Evolutionary conservation across 2,113 vertebrate genomes (phyloP).

Genomic region (Rafetus swinhoei): DNA sequence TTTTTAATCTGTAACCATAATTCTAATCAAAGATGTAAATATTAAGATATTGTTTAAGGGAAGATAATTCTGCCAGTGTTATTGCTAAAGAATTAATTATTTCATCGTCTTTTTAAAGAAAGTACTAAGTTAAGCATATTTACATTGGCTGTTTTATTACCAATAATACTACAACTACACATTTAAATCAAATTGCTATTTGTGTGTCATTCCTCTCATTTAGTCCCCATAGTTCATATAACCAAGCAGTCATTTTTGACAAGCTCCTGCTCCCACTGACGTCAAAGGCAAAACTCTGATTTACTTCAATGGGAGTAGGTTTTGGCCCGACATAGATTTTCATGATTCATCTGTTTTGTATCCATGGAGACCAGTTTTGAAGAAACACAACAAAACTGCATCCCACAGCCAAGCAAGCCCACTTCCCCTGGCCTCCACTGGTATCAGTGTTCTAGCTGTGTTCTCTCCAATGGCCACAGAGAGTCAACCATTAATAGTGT

Average conservation of each 20-base stretch:
- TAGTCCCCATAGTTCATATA: neutral
- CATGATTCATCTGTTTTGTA: slow-evolving; percentile 36
- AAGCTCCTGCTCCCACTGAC: neutral
- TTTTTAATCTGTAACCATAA: slow-evolving; percentile 16
- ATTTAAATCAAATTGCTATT: neutral
- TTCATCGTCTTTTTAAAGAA: slow-evolving; percentile 2
- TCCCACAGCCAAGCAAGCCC: neutral
- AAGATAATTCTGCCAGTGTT: neutral
- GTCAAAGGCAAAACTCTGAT: neutral
- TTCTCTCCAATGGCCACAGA: neutral
- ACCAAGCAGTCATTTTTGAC: neutral
- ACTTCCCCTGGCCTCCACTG: neutral
- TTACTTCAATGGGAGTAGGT: neutral
- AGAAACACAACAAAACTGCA: slow-evolving; percentile 23
- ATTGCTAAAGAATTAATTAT: neutral
- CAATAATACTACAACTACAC: neutral
- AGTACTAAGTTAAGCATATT: neutral
- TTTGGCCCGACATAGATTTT: slow-evolving; percentile 15
- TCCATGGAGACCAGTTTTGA: slow-evolving; percentile 46
- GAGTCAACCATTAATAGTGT: neutral
- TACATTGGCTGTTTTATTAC: slow-evolving; percentile 1
- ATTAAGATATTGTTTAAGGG: neutral
- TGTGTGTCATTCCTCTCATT: neutral
- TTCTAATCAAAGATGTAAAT: neutral
- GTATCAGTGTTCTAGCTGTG: accelerated